Base-by-base conservation (phyloP, 2,888 invertebrate genomes). In the Parnassius apollo region DNA sequence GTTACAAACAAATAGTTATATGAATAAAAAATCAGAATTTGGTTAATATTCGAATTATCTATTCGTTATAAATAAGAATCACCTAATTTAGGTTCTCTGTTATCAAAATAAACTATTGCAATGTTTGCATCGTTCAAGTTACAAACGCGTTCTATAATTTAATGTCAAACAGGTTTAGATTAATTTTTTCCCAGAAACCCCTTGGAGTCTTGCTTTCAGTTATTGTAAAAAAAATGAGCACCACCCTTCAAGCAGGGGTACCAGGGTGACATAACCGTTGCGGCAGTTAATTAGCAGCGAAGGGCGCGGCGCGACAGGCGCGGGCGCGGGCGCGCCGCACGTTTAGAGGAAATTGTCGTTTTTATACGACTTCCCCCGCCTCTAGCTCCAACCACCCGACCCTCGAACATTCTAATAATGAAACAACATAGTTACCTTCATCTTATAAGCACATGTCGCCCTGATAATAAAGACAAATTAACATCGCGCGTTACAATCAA, bases 271-370 rank as follows among this genome's bases (percentile, higher is more conserved):
- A 91, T 89, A 91, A 90, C 88, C 86, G 80, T 77, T 77, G 85
- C 83, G 85, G 87, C 87, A 89, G 91, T 91, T 91, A 91, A 91
- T 91, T 91, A 91, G 90, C 77, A 78, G 76, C 76, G 81, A 81
- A 87, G 90, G 88, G 88, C 82, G 88, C 86, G 88, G 83, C 86
- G 83, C 78, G 81, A 83, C 82, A 84, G 88, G 89, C 89, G 87
- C 86, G 84, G 84, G 88, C 85, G 87, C 88, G 88, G 89, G 88
- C 81, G 89, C 87, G 88, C 81, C 88, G 75, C 71, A 74, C 81
- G 86, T 86, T 88, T 85, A 84, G 89, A 89, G 90, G 91, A 89
- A 90, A 90, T 90, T 88, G 91, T 91, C 88, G 89, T 91, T 91
- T 90, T 91, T 91, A 91, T 90, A 91, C 82, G 90, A 88, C 83